Conservation (phyloP, 2,797 vertebrate species). For the Artibeus jamaicensis region DNA sequence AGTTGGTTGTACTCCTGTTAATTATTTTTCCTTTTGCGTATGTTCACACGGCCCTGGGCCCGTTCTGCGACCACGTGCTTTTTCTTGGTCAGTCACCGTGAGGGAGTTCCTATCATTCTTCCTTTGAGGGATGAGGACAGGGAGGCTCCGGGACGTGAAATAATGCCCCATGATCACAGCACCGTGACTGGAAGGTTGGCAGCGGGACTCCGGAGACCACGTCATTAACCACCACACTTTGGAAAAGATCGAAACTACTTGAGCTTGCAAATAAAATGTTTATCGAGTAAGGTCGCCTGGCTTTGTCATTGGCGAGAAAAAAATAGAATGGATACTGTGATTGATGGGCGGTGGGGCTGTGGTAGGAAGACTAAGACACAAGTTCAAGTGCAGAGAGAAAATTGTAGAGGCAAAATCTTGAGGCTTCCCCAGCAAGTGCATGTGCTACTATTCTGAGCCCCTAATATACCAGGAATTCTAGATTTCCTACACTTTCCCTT, state of each 20-base stretch:
- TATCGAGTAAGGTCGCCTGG: neutral
- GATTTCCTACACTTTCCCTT: neutral
- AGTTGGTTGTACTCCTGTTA: neutral
- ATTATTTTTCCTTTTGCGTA: neutral
- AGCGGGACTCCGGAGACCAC: neutral
- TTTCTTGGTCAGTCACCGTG: neutral
- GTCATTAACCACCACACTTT: neutral
- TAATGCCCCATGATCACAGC: neutral
- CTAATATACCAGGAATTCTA: neutral
- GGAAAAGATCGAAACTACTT: neutral
- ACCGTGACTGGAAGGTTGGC: neutral
- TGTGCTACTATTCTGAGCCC: neutral
- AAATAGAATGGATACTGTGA: neutral
- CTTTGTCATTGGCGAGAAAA: neutral
- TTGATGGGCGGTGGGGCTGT: neutral
- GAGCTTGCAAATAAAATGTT: neutral
- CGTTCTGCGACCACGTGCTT: neutral
- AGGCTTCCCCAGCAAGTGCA: neutral
- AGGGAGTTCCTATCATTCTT: neutral
- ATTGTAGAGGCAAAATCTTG: neutral
- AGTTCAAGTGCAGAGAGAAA: neutral
- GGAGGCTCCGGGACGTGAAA: neutral
- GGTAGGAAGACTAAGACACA: neutral
- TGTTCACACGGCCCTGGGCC: neutral
- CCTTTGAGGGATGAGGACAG: neutral